Conservation (phyloP, 1,140 invertebrate species). For the Hyposmocoma kahamanoa region DNA sequence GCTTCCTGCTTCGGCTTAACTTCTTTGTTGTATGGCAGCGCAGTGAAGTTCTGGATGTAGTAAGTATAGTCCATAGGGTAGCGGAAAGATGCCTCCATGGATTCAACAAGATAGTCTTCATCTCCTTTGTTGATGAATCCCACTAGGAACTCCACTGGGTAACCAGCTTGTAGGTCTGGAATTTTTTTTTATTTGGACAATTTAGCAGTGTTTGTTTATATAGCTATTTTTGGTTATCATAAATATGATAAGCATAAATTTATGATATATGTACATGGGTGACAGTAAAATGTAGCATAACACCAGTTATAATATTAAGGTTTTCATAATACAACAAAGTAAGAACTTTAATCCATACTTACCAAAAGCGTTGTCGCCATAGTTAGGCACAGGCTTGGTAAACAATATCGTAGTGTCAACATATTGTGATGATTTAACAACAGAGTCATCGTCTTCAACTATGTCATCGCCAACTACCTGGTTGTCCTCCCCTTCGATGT, state of each 20-base stretch:
- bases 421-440: constrained; percentile 88
- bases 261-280: too few relatives aligned
- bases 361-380: constrained; percentile 77
- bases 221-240: too few relatives aligned
- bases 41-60: constrained; percentile 98
- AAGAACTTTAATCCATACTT: too few relatives aligned
- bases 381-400: constrained; percentile 83
- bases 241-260: too few relatives aligned
- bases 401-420: constrained; percentile 95
- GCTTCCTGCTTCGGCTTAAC: constrained; percentile 95
- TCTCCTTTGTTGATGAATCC: constrained; percentile 97
- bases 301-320: too few relatives aligned
- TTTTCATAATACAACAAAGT: too few relatives aligned
- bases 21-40: constrained; percentile 89
- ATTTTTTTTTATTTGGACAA: too few relatives aligned
- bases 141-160: constrained; percentile 94
- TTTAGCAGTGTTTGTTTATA: too few relatives aligned
- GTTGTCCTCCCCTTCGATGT: constrained; percentile 82
- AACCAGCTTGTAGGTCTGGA: constrained; percentile 93
- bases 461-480: constrained; percentile 77
- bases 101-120: constrained; percentile 92
- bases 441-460: constrained; percentile 79
- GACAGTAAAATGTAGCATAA: too few relatives aligned
- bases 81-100: constrained; percentile 96
- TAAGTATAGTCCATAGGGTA: constrained; percentile 99